These are phyloP conservation scores for rat (Rattus norvegicus) DNA, from an alignment of 2,113 vertebrate species.

Conservation along the genomic window DNA sequence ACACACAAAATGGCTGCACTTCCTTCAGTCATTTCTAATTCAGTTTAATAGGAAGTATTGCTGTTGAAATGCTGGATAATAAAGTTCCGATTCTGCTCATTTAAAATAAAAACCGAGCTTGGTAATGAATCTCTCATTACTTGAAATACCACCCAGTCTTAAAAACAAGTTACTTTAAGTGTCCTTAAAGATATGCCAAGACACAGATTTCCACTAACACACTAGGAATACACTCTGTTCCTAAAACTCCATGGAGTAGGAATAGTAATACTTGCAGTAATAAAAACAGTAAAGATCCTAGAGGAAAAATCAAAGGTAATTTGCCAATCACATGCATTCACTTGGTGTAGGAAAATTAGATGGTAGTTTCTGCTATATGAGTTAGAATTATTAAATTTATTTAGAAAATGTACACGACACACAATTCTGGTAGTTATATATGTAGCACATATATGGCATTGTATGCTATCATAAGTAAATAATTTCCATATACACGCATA, in stretches of 20 bases:
- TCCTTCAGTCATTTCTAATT: constrained; percentile 53
- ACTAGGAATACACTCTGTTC: not conserved
- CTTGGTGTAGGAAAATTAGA: not conserved
- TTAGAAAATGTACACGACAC: not conserved
- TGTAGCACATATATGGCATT: not conserved
- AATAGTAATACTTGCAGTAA: not conserved
- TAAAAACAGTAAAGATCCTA: not conserved
- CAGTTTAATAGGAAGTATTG: constrained; percentile 20
- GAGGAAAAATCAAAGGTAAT: not conserved
- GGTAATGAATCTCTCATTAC: not conserved
- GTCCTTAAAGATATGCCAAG: not conserved
- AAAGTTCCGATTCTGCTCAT: constrained; percentile 26
- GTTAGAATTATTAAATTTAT: not conserved
- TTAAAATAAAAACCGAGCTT: constrained; percentile 48
- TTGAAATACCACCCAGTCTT: not conserved
- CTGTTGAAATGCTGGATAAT: constrained; percentile 43
- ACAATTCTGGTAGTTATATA: not conserved
- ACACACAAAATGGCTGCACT: not conserved
- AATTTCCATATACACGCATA: not conserved
- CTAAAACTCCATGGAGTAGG: not conserved
- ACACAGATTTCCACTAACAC: not conserved
- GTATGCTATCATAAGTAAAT: not conserved
- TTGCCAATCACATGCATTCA: not conserved
- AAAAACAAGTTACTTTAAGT: not conserved
- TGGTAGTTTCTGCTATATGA: not conserved